A percentile compares a stretch with the other conserved stretches of the same genome.
phyloP scores from a whole-genome alignment of 53 echinoderm and acorn worm genomes.

The Crossaster papposus region DNA sequence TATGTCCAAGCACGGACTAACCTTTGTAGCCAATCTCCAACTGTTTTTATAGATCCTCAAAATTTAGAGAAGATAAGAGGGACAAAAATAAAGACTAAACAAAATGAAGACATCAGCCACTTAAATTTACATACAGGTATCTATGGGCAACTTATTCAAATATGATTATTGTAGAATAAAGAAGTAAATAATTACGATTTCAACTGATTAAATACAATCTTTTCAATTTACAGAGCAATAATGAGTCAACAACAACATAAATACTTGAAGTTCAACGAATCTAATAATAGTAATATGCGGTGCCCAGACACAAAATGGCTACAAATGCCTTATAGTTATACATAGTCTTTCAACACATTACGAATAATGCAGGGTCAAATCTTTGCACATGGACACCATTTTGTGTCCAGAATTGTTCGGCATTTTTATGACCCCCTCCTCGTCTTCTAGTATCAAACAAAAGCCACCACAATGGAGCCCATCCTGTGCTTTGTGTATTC shows the following conservation, averaged over 20 bases:
- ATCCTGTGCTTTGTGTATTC: too few species aligned
- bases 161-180: not conserved
- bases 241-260: not conserved
- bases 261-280: not conserved
- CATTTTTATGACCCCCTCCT: not conserved
- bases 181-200: not conserved
- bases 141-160: not conserved
- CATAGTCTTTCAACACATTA: too few species aligned
- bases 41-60: not conserved
- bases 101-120: not conserved
- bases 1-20: not conserved
- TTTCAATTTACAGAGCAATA: not conserved
- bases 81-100: not conserved
- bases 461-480: too few species aligned
- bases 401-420: not conserved
- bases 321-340: not conserved
- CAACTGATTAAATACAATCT: not conserved
- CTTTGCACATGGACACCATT: not conserved
- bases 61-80: not conserved
- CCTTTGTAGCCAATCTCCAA: not conserved
- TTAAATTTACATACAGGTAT: not conserved
- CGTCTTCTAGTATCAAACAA: too few species aligned
- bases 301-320: not conserved
- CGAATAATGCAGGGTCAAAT: too few species aligned
- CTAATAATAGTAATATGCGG: not conserved